Evolutionary conservation across 2,797 vertebrate species (phyloP), one percentile per base, ranked within the genome.

Genomic region (Enteromius radiatus): DNA sequence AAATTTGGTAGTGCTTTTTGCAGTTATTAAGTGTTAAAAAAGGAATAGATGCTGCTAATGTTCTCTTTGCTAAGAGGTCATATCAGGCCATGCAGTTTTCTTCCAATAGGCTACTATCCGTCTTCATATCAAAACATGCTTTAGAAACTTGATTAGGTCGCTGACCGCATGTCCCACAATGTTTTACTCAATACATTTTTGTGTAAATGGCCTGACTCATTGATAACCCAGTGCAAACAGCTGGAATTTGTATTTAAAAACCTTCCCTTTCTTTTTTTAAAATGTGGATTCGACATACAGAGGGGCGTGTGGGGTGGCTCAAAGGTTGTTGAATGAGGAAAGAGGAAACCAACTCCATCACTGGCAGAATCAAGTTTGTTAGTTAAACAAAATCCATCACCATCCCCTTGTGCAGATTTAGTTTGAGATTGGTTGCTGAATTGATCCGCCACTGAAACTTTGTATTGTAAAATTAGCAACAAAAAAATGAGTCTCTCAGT

Each of bases 171-270:
- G 21, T 76, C 49, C 89, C 17, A 12, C 90, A 91, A 91, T 86
- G 88, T 91, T 92, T 92, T 89, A 86, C 80, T 89, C 15, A 41
- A 80, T 26, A 43, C 21, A 75, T 80, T 75, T 61, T 76, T 70
- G 78, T 45, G 54, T 28, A 41, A 64, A 59, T 36, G 77, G 64
- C 47, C 38, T 36, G 79, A 83, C 75, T 86, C 41, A 69, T 81
- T 76, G 47, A 36, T 76, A 64, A 64, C 21, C 71, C n/a, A 61
- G 23, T 67, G 33, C 63, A 79, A 56, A 64, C 76, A 79, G 84
- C 70, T 76, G 80, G 49, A 70, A 80, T 83, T 83, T 54, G 3
- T 28, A 23, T 36, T 71, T 80, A 73, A 76, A 83, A 75, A 81
- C 8, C 38, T 14, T 4, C n/a, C 54, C 1, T 14, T 28, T n/a